Base-by-base conservation (phyloP, 2,888 invertebrate genomes). In the Idaea aversata region DNA sequence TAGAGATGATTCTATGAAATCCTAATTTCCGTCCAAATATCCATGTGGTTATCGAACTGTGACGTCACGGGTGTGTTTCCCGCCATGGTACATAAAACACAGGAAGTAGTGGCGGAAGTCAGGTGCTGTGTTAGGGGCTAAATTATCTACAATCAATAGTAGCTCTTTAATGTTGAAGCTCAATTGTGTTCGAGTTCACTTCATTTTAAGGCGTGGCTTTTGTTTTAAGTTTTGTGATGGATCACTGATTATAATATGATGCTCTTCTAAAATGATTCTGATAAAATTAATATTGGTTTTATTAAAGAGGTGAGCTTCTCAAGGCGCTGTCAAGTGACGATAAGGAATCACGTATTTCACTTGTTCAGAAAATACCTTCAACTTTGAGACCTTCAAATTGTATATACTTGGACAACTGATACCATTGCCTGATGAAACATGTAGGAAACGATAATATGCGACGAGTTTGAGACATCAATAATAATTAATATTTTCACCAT, bases 31-130 rank as follows among this genome's bases (percentile, higher is more conserved):
- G 47, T 47, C 3, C 47, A 7, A 13, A 6, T 10, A 10, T 13
- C 47, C 70, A 66, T 70, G 68, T 69, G 72, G 68, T 65, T 81
- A 78, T 64, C 80, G 75, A 74, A 67, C 80, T 84, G 81, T 81
- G 79, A 80, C 83, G 80, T 79, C 79, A 80, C 81, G 79, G 85
- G 87, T 78, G 78, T 77, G 78, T 68, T 78, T 81, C 83, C 82
- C 72, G 47, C 25, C 25, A 25, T 25, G 25, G 76, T 66, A 73
- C 75, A 88, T 87, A 88, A 89, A 83, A 77, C 82, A 78, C 84
- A 83, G 88, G 88, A 89, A 81, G 75, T 75, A 74, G 76, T 71
- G 72, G 80, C 86, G 88, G 88, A 88, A 78, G 84, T 81, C 82
- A 85, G 88, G 87, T 85, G 87, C 70, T 47, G 13, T 47, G 47